A percentile compares a stretch with the other conserved stretches of the same genome.
These are phyloP conservation scores for Chromobotia macracanthus DNA, from an alignment of 2,797 vertebrate species.

Conservation along the genomic window DNA sequence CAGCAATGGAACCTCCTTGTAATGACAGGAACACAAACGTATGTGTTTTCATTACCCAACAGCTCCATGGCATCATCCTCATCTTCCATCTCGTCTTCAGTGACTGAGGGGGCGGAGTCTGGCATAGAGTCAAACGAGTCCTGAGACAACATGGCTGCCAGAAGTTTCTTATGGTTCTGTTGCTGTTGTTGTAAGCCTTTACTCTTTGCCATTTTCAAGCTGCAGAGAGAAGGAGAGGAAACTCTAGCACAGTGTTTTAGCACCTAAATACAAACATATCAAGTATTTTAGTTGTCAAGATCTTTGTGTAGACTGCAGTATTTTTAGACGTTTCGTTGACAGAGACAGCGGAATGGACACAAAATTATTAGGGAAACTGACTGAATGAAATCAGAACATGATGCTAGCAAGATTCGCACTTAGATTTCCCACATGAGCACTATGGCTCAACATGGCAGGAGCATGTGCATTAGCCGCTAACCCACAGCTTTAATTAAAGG, in stretches of 20 bases:
- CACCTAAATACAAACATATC: not conserved
- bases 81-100: constrained; percentile 96
- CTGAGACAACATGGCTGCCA: constrained; percentile 97
- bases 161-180: constrained; percentile 94
- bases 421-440: no score
- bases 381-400: no score
- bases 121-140: constrained; percentile 92
- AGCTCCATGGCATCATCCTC: constrained; percentile 99
- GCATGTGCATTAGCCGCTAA: no score
- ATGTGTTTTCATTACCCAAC: constrained; percentile 83
- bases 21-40: not conserved
- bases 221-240: constrained; percentile 59
- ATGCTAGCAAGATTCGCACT: no score
- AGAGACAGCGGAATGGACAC: no score
- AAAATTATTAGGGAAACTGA: no score
- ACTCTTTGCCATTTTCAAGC: constrained; percentile 92
- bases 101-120: constrained; percentile 83
- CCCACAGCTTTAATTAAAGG: no score
- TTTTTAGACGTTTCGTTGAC: no score
- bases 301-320: not conserved
- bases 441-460: no score
- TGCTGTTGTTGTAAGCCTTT: constrained; percentile 94
- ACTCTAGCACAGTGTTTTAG: not conserved
- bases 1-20: not conserved
- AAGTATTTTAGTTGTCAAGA: not conserved